phyloP scores from a whole-genome alignment of 2,888 invertebrate species.

The Perizoma affinitatum region DNA sequence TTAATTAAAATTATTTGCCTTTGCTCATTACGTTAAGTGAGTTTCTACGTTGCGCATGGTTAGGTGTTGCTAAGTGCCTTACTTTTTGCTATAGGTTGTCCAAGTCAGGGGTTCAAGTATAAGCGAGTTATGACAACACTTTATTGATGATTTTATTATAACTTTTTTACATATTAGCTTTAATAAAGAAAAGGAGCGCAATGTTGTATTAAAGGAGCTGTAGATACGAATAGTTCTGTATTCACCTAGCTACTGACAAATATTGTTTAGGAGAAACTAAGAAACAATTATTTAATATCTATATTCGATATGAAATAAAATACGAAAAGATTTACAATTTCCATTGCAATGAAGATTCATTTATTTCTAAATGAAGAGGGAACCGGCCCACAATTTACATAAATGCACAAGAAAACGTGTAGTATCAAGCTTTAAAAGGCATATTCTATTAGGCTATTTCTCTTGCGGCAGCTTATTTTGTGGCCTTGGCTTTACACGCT shows the following conservation, averaged over 20 bases:
- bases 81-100: slow-evolving; percentile 38
- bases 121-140: not conserved
- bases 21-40: slow-evolving; percentile 53
- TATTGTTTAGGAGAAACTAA: too few species aligned
- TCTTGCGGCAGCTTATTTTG: slow-evolving; percentile 37
- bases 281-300: too few species aligned
- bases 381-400: not conserved
- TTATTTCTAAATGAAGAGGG: not conserved
- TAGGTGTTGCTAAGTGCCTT: slow-evolving; percentile 44
- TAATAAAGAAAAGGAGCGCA: too few species aligned
- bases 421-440: slow-evolving; percentile 16
- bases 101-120: slow-evolving; percentile 28
- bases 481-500: slow-evolving; percentile 50
- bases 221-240: too few species aligned
- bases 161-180: too few species aligned
- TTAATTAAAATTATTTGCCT: slow-evolving; percentile 45
- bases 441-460: slow-evolving; percentile 28
- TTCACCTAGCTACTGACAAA: too few species aligned
- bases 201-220: too few species aligned
- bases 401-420: slow-evolving; percentile 7
- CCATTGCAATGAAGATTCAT: too few species aligned
- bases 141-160: not conserved
- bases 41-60: slow-evolving; percentile 35
- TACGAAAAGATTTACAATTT: too few species aligned
- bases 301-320: too few species aligned